A percentile compares a stretch with the other conserved stretches of the same genome.
phyloP scores from a whole-genome alignment of 2,797 vertebrate genomes.

The Lycodopsis pacificus region DNA sequence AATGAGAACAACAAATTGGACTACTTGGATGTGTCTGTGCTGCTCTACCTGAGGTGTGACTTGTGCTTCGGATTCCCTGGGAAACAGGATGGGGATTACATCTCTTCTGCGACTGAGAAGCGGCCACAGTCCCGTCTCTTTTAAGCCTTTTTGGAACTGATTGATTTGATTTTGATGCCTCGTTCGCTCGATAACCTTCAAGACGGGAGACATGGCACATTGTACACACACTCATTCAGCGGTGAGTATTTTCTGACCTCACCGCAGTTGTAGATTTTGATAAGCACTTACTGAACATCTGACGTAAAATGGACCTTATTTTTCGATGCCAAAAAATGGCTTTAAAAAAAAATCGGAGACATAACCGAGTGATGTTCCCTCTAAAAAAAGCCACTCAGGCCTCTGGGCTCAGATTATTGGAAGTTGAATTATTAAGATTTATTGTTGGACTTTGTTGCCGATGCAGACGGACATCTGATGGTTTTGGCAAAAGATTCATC shows the following conservation, averaged over 20 bases:
- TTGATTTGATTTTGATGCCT: conserved; percentile 50
- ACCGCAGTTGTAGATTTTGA: not conserved
- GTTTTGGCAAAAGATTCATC: not conserved
- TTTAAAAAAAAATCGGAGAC: not conserved
- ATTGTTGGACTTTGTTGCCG: not conserved
- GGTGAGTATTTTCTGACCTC: not conserved
- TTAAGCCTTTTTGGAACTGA: conserved; percentile 48
- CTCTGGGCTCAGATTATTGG: not conserved
- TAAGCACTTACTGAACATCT: not conserved
- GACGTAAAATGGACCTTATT: not conserved
- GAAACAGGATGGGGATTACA: conserved; percentile 59
- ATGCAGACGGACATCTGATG: not conserved
- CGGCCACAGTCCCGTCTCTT: conserved; percentile 60
- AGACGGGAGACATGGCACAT: not conserved
- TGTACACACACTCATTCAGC: not conserved
- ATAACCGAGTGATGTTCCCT: not conserved
- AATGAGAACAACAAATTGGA: not conserved
- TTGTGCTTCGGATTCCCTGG: conserved; percentile 61
- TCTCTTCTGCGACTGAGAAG: conserved; percentile 53
- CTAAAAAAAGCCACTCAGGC: not conserved
- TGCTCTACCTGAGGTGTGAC: conserved; percentile 60
- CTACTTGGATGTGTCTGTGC: not conserved
- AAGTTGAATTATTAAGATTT: not conserved
- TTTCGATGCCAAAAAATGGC: not conserved
- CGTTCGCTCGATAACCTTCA: conserved; percentile 57